Base-by-base conservation (phyloP, 2,113 vertebrate species). In the Corydoras maculifer region DNA sequence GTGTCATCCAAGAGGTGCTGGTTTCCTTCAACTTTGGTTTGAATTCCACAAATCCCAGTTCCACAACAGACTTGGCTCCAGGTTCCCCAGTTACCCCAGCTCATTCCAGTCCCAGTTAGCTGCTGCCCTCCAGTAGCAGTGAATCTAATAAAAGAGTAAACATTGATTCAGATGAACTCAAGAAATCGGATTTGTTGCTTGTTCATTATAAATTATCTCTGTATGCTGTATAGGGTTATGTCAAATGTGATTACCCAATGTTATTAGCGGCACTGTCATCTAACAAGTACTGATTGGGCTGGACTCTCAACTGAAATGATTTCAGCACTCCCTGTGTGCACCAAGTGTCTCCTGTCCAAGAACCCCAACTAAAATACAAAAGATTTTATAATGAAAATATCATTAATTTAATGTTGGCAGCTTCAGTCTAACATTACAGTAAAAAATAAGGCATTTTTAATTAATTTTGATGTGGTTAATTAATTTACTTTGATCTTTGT, bases 1-100 rank as follows among this genome's bases (percentile, higher is more conserved):
- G 72, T 74, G 58, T 78, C 68, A 10, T 78, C 76, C 2, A 0
- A 1, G 0, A 2, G 3, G 7, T 63, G 51, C 51, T 58, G 68
- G 9, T 50, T 32, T 0, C 2, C 2, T 31, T 78, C 51, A 0
- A 78, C 12, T 31, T 10, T 58, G 0, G 68, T 78, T 49, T 10
- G 13, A 8, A 78, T 50, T 3, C 68, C 72, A 53, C 72, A 78
- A 55, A 78, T 78, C 3, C 58, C 68, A 14, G 14, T 74, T 61
- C 70, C 66, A 35, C 5, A 0, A 25, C 76, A 78, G 3, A 0
- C 5, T 9, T 0, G 0, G 13, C 72, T 78, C 76, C 63, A 71
- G 1, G 0, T 0, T 9, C 76, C 72, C 59, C 68, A 78, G 0
- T 3, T 0, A 3, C 76, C 76, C 76, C 72, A 78, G 53, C 0